Conservation (phyloP, 2,797 vertebrate genomes). For the Urophycis tenuis region DNA sequence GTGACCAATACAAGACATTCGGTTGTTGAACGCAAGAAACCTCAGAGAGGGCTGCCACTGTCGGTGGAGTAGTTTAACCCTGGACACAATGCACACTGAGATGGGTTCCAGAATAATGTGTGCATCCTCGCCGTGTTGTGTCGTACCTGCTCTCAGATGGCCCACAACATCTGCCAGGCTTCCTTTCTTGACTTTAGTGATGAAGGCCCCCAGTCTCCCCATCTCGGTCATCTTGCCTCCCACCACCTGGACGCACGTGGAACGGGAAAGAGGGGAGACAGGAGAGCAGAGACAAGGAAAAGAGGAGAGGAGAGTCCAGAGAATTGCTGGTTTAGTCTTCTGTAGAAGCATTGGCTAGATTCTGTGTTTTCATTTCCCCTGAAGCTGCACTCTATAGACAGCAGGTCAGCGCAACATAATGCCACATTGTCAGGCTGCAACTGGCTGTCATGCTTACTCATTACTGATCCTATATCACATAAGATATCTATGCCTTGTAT, state of each 20-base stretch:
- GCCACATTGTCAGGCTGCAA: too few relatives aligned
- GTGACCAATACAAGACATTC: neutral
- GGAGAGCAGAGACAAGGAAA: neutral
- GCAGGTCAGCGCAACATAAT: too few relatives aligned
- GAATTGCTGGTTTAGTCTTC: neutral
- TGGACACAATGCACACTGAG: neutral
- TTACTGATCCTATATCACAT: too few relatives aligned
- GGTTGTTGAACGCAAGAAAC: neutral
- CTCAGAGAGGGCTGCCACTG: neutral
- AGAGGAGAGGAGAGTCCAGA: neutral
- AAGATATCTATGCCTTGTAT: too few relatives aligned
- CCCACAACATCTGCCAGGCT: conserved; percentile 96
- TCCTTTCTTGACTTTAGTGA: conserved; percentile 99
- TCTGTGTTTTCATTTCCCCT: too few relatives aligned
- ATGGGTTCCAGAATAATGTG: neutral
- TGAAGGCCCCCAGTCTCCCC: conserved; percentile 95
- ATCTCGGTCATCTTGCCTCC: conserved; percentile 97
- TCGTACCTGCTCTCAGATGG: conserved; percentile 90
- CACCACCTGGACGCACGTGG: conserved; percentile 75
- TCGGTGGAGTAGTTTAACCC: neutral
- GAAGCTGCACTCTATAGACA: too few relatives aligned
- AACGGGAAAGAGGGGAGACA: neutral
- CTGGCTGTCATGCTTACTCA: too few relatives aligned
- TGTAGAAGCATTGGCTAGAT: too few relatives aligned
- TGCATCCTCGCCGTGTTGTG: neutral